phyloP scores from a whole-genome alignment of 1,140 invertebrate genomes.

The Drosophila biarmipes region DNA sequence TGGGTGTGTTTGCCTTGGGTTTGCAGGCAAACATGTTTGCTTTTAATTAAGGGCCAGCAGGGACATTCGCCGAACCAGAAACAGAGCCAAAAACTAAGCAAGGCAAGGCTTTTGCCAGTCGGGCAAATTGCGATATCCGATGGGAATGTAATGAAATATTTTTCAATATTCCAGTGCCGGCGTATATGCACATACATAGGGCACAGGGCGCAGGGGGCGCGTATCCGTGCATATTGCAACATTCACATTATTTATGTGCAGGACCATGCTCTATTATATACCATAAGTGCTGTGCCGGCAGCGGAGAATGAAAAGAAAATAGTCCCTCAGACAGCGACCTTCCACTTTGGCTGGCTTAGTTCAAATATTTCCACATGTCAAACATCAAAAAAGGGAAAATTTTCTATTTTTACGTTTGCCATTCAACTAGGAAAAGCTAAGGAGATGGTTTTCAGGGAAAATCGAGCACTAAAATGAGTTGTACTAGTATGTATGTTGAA shows the following conservation, averaged over 20 bases:
- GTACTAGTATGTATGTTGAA: constrained; percentile 28
- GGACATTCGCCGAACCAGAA: constrained; percentile 2
- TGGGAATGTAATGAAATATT: constrained; percentile 43
- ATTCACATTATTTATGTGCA: constrained; percentile 38
- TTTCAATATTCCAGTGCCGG: constrained; percentile 15
- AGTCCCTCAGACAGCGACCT: constrained; percentile 58
- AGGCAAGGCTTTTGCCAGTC: constrained; percentile 19
- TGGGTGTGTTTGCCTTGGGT: constrained; percentile 48
- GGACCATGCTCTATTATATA: constrained; percentile 50
- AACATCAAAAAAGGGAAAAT: constrained; percentile 41
- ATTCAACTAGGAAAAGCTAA: constrained; percentile 23
- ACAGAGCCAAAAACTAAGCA: constrained; percentile 16
- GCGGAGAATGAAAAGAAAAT: constrained; percentile 75
- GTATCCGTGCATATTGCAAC: constrained; percentile 19
- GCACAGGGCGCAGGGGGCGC: not conserved
- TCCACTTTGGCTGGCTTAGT: constrained; percentile 23
- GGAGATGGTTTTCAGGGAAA: constrained; percentile 35
- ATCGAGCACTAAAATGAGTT: constrained; percentile 59
- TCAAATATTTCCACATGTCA: constrained; percentile 68
- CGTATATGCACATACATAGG: not conserved
- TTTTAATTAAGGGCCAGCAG: constrained; percentile 70
- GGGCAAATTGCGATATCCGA: constrained; percentile 20
- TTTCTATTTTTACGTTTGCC: constrained; percentile 35
- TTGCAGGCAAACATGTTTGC: constrained; percentile 71
- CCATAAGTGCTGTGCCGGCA: constrained; percentile 47